Percentiles rank a stretch among this genome's conserved stretches.
Evolutionary conservation across 1,140 invertebrate genomes (phyloP).

Genomic region (Drosophila gunungcola): DNA sequence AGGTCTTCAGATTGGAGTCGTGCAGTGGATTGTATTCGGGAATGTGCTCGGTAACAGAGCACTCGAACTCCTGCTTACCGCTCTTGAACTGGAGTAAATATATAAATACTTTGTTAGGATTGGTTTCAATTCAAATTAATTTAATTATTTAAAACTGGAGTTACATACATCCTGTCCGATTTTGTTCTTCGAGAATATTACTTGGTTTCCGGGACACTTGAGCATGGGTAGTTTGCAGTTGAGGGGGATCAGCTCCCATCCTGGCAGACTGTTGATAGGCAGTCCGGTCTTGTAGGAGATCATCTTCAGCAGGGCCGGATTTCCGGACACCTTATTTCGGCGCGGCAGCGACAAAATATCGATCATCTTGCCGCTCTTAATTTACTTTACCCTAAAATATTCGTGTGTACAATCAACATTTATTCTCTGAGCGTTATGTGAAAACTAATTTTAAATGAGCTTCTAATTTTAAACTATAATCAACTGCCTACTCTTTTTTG

Average conservation of each 20-base stretch:
- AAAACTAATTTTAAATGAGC: not conserved
- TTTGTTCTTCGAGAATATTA: conserved; percentile 81
- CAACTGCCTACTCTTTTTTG: conserved; percentile 20
- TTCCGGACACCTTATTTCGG: conserved; percentile 57
- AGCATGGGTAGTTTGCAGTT: conserved; percentile 81
- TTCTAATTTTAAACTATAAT: not conserved
- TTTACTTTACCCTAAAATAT: not conserved
- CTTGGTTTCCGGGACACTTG: conserved; percentile 77
- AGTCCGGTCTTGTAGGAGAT: conserved; percentile 61
- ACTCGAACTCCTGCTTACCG: conserved; percentile 72
- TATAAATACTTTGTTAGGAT: not conserved
- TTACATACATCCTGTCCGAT: conserved; percentile 70
- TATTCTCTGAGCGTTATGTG: not conserved
- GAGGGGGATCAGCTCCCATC: conserved; percentile 78
- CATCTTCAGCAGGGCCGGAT: conserved; percentile 37
- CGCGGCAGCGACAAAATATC: conserved; percentile 76
- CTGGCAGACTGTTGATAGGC: conserved; percentile 79
- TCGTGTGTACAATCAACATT: conserved; percentile 1
- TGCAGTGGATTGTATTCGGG: conserved; percentile 80
- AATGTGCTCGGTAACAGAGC: conserved; percentile 53
- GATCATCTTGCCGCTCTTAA: conserved; percentile 50
- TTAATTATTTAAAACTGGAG: too few species aligned
- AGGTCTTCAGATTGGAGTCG: conserved; percentile 77
- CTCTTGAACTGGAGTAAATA: conserved; percentile 55
- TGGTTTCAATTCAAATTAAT: not conserved